Percentiles rank a stretch among this genome's conserved stretches.
phyloP scores from a whole-genome alignment of 2,888 invertebrate species.

The Hypolimnas misippus region DNA sequence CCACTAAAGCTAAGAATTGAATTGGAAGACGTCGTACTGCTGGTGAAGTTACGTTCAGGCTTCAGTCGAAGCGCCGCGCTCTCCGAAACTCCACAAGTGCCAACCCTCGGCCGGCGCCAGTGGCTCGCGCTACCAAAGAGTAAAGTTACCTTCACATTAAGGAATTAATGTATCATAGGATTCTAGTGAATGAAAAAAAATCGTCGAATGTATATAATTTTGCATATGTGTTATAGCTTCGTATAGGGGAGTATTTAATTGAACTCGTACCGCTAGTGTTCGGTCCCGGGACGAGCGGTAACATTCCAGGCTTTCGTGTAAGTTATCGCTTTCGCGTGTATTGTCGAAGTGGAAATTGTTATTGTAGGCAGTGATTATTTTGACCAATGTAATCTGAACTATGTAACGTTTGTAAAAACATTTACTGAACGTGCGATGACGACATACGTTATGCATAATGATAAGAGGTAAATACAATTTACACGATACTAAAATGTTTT shows the following conservation, averaged over 20 bases:
- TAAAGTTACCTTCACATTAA: slow-evolving; percentile 81
- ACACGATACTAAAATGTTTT: slow-evolving; percentile 65
- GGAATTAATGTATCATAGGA: slow-evolving; percentile 73
- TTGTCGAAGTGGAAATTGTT: slow-evolving; percentile 62
- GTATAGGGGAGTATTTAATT: slow-evolving; percentile 36
- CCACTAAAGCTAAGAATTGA: too few relatives aligned
- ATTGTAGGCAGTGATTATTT: slow-evolving; percentile 73
- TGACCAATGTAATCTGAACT: slow-evolving; percentile 82
- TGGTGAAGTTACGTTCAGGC: slow-evolving; percentile 22
- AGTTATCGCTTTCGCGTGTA: slow-evolving; percentile 46
- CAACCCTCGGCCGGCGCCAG: slow-evolving; percentile 57
- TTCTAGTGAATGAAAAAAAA: slow-evolving; percentile 72
- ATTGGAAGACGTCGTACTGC: too few relatives aligned
- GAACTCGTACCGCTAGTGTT: slow-evolving; percentile 26
- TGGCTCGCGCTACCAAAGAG: slow-evolving; percentile 81
- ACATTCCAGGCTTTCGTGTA: slow-evolving; percentile 72
- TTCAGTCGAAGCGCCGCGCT: slow-evolving; percentile 33
- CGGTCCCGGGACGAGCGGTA: slow-evolving; percentile 41
- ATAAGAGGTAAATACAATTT: slow-evolving; percentile 83
- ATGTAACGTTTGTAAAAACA: slow-evolving; percentile 81
- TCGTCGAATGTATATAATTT: slow-evolving; percentile 73
- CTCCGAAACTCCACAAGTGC: slow-evolving; percentile 72
- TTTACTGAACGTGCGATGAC: slow-evolving; percentile 73
- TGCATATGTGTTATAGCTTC: slow-evolving; percentile 54
- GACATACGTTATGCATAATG: slow-evolving; percentile 76